Base-by-base conservation (phyloP, 2,888 invertebrate genomes). In the Agrochola litura region DNA sequence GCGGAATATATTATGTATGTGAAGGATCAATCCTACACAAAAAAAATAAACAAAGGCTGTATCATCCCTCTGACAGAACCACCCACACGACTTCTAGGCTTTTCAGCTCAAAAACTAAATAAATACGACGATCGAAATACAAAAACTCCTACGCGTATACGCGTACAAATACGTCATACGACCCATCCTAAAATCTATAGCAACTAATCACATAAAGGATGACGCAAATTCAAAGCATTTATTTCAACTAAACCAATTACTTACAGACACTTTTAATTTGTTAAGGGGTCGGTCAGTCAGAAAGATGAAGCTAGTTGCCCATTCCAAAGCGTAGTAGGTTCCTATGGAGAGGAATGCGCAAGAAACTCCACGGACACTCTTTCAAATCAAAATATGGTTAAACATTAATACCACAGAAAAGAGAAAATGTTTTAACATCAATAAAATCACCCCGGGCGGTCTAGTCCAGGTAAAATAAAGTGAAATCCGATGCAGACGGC, bases 401-500 rank as follows among this genome's bases (percentile, higher is more conserved):
- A 12, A n/a, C n/a, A 5, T 56, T 1, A n/a, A 56, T n/a, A 56
- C 52, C 64, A 63, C 64, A 72, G 52, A 58, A 73, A 69, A 43
- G 52, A 16, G 49, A 76, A 77, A 73, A 77, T 81, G 54, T 76
- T 75, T 64, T 22, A 64, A 72, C 56, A 69, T 84, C 46, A 54
- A 58, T 68, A 54, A 73, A 72, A 74, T 54, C 61, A 64, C 72
- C 54, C 46, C 58, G 14, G 58, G 54, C 65, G 60, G 19, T 73
- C 70, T 41, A 70, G 37, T 66, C 65, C 60, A 76, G 76, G 70
- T 37, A 63, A 77, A 86, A 84, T 80, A 76, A 84, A 85, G 63
- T 74, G 77, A 72, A 85, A 74, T 66, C 66, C 25, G 30, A 49
- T 74, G 68, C 70, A 77, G 65, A 74, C 64, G 67, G 56, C 63